Conservation (phyloP, 2,888 invertebrate genomes). For the Acronicta leporina region DNA sequence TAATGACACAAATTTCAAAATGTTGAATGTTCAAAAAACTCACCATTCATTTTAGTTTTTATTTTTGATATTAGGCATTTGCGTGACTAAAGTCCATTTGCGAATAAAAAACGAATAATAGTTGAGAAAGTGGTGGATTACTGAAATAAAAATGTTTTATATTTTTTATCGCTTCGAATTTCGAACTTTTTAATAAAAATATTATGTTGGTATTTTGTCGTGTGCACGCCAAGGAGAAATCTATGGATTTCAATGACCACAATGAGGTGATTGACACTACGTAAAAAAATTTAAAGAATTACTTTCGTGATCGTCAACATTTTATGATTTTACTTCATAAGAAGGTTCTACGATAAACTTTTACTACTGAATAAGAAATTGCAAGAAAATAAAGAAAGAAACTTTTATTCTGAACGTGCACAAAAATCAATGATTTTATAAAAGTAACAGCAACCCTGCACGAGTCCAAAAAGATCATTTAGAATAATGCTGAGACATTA, state of each 20-base stretch:
- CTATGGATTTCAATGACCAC: neutral
- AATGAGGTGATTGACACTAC: neutral
- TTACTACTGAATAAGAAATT: no score
- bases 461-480: no score
- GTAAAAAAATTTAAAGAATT: neutral
- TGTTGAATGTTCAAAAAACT: neutral
- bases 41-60: constrained; percentile 12
- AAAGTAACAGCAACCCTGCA: no score
- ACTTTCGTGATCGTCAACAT: neutral
- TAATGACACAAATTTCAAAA: no score
- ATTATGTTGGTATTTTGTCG: neutral
- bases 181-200: constrained; percentile 12
- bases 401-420: no score
- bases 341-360: no score
- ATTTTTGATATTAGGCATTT: constrained; percentile 13
- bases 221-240: constrained; percentile 1
- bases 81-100: constrained; percentile 37
- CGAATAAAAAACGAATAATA: constrained; percentile 2
- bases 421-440: no score
- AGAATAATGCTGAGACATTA: no score
- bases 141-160: constrained; percentile 10
- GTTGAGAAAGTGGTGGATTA: constrained; percentile 29
- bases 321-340: neutral
- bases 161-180: constrained; percentile 10
- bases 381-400: no score